A percentile compares a stretch with the other conserved stretches of the same genome.
Conservation (phyloP, 2,888 invertebrate species). For the Spodoptera picta region DNA sequence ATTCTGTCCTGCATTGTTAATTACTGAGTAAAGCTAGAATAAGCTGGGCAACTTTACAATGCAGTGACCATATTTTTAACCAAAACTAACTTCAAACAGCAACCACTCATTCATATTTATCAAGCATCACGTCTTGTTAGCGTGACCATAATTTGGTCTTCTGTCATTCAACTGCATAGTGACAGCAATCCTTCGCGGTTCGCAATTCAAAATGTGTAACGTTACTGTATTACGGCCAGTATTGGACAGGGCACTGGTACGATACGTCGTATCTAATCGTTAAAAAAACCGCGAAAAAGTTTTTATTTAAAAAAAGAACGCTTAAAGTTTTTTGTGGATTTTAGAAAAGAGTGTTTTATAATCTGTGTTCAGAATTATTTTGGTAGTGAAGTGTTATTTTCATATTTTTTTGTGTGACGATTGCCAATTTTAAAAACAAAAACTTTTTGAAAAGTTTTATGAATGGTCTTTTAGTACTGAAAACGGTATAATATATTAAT, state of each 20-base stretch:
- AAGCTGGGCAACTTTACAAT: too few relatives aligned
- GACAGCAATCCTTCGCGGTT: slow-evolving; percentile 32
- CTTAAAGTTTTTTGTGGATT: not conserved
- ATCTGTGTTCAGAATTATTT: not conserved
- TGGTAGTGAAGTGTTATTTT: slow-evolving; percentile 6
- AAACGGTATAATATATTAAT: too few relatives aligned
- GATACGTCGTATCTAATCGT: slow-evolving; percentile 51
- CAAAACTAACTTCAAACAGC: not conserved
- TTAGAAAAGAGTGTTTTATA: not conserved
- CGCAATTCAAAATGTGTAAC: slow-evolving; percentile 50
- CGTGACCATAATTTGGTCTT: slow-evolving; percentile 23
- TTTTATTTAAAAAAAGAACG: slow-evolving; percentile 7
- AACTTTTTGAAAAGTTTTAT: too few relatives aligned
- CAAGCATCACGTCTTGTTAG: slow-evolving; percentile 2
- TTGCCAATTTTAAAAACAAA: too few relatives aligned
- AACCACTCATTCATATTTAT: slow-evolving; percentile 28
- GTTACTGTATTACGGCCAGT: slow-evolving; percentile 53
- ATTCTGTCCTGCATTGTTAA: too few relatives aligned
- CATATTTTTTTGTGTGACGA: not conserved
- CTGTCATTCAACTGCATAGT: slow-evolving; percentile 38
- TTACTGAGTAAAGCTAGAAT: too few relatives aligned
- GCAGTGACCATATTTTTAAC: too few relatives aligned
- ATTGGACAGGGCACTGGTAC: slow-evolving; percentile 51
- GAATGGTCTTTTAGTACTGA: too few relatives aligned
- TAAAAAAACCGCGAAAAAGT: slow-evolving; percentile 5